These are phyloP conservation scores for Dendroctonus valens DNA, from an alignment of 1,140 invertebrate genomes.

Conservation along the genomic window DNA sequence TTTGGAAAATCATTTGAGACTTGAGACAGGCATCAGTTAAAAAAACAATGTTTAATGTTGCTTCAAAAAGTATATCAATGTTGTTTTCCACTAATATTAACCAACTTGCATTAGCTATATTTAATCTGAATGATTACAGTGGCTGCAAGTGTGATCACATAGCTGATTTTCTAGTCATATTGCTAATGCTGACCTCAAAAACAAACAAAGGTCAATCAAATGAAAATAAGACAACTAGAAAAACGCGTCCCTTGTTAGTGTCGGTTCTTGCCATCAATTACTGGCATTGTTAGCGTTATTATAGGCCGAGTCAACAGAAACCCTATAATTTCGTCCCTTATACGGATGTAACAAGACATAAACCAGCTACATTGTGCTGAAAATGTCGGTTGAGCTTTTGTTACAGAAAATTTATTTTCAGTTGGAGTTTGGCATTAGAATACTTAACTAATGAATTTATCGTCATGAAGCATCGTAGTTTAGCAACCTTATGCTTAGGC, in stretches of 20 bases:
- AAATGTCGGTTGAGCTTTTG: slow-evolving; percentile 16
- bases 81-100: no score
- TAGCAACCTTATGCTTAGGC: no score
- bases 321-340: slow-evolving; percentile 31
- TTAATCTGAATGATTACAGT: no score
- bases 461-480: background rate
- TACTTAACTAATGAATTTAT: slow-evolving; percentile 8
- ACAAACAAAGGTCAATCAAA: background rate
- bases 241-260: slow-evolving; percentile 29
- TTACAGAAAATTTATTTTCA: slow-evolving; percentile 22
- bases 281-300: slow-evolving; percentile 31
- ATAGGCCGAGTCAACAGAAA: slow-evolving; percentile 32
- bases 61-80: no score
- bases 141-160: no score
- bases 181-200: background rate
- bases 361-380: slow-evolving; percentile 27
- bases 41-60: no score
- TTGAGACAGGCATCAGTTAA: no score
- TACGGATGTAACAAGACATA: slow-evolving; percentile 31
- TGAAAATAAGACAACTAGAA: slow-evolving; percentile 10
- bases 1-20: no score
- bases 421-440: slow-evolving; percentile 5
- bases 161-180: no score
- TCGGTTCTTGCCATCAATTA: slow-evolving; percentile 28
- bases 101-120: no score